These are phyloP conservation scores for Spondyliosoma cantharus DNA, from an alignment of 2,797 vertebrate genomes.

Conservation along the genomic window DNA sequence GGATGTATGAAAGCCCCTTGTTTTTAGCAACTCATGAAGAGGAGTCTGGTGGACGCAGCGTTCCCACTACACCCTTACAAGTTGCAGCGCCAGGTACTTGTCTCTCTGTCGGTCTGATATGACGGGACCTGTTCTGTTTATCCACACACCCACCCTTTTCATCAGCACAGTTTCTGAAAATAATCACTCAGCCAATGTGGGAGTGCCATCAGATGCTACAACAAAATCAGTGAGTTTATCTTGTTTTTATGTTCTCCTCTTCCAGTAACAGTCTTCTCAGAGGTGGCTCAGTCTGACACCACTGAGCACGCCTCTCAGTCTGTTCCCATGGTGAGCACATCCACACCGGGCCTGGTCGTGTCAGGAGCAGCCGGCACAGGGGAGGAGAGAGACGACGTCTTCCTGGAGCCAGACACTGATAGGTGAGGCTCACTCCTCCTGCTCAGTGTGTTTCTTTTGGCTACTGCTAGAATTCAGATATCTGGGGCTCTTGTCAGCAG, in stretches of 20 bases:
- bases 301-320: constrained; percentile 93
- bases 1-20: constrained; percentile 93
- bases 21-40: constrained; percentile 92
- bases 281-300: constrained; percentile 87
- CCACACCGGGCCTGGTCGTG: constrained; percentile 87
- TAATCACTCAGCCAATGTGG: not conserved
- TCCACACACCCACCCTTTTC: not conserved
- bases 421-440: constrained; percentile 80
- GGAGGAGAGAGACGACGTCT: constrained; percentile 91
- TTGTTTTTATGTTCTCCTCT: constrained; percentile 6
- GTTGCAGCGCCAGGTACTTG: constrained; percentile 89
- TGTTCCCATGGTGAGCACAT: constrained; percentile 96
- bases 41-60: constrained; percentile 93
- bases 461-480: not conserved
- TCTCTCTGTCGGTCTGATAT: constrained; percentile 11
- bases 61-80: constrained; percentile 93
- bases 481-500: not conserved
- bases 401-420: constrained; percentile 92
- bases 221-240: not conserved
- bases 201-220: rapidly evolving
- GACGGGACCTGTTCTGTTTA: not conserved
- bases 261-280: constrained; percentile 89
- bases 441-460: not conserved
- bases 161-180: not conserved
- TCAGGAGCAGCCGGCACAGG: constrained; percentile 82